A percentile compares a stretch with the other conserved stretches of the same genome.
Evolutionary conservation across 2,113 vertebrate genomes (phyloP).

Genomic region (Chunga burmeisteri): DNA sequence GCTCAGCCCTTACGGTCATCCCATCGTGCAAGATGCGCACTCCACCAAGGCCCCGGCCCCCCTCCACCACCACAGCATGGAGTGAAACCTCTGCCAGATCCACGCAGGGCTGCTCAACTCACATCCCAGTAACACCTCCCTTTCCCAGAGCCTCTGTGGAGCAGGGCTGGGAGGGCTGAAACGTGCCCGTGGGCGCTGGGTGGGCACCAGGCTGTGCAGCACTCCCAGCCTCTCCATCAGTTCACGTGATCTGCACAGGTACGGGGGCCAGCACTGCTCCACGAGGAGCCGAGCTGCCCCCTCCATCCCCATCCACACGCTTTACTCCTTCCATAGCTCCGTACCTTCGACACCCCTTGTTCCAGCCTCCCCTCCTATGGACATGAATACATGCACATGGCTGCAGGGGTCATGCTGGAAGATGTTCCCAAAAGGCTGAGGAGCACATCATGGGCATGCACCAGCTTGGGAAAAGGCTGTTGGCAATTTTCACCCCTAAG

Average conservation of each 20-base stretch:
- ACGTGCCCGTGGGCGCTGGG: not conserved
- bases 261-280: accelerated
- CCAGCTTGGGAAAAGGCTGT: not conserved
- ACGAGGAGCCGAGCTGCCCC: not conserved
- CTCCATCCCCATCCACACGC: not conserved
- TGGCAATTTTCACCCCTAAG: not conserved
- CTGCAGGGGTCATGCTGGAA: not conserved
- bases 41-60: too few species aligned
- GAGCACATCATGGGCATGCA: not conserved
- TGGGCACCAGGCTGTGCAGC: not conserved
- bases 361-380: not conserved
- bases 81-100: not conserved
- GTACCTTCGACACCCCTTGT: accelerated
- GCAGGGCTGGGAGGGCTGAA: not conserved
- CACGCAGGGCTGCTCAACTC: not conserved
- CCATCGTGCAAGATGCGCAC: accelerated
- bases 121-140: accelerated
- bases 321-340: not conserved
- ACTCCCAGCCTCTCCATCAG: not conserved
- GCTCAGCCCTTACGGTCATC: not conserved
- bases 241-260: accelerated
- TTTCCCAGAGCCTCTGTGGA: not conserved
- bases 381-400: accelerated
- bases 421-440: not conserved
- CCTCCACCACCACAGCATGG: too few species aligned